phyloP scores from a whole-genome alignment of 2,113 vertebrate genomes.

The Neolamprologus modestus region DNA sequence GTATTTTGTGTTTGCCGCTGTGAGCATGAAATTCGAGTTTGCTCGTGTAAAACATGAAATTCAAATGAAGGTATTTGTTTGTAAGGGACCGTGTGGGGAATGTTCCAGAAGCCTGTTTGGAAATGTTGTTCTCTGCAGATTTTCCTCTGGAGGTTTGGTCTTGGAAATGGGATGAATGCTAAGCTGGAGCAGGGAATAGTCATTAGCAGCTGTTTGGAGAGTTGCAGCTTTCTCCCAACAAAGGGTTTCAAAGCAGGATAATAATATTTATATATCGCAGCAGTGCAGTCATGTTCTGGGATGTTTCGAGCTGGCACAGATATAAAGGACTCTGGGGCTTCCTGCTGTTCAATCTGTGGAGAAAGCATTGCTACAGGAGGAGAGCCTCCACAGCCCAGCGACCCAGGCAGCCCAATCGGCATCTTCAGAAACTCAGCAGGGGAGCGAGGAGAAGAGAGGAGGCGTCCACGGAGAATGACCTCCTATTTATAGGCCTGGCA shows the following conservation, averaged over 20 bases:
- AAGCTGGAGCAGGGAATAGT: neutral
- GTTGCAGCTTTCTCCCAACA: neutral
- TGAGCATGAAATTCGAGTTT: neutral
- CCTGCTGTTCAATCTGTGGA: neutral
- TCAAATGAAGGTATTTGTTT: neutral
- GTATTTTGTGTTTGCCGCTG: neutral
- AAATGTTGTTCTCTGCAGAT: neutral
- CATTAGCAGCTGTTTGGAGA: neutral
- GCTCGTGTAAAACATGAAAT: neutral
- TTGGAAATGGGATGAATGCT: neutral
- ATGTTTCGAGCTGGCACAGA: neutral
- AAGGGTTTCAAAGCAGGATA: neutral
- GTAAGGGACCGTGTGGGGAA: neutral
- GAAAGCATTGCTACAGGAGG: neutral
- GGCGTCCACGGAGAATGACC: neutral
- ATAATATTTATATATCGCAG: neutral
- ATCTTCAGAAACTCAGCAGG: neutral
- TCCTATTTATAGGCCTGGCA: neutral
- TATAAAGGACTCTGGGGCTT: neutral
- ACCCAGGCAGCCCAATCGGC: neutral
- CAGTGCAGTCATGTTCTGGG: fast-evolving
- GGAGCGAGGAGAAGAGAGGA: neutral
- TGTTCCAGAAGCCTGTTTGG: neutral
- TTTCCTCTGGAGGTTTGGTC: neutral
- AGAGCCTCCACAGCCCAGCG: neutral